phyloP scores from a whole-genome alignment of 2,888 invertebrate species.

The Diplazon laetatorius region DNA sequence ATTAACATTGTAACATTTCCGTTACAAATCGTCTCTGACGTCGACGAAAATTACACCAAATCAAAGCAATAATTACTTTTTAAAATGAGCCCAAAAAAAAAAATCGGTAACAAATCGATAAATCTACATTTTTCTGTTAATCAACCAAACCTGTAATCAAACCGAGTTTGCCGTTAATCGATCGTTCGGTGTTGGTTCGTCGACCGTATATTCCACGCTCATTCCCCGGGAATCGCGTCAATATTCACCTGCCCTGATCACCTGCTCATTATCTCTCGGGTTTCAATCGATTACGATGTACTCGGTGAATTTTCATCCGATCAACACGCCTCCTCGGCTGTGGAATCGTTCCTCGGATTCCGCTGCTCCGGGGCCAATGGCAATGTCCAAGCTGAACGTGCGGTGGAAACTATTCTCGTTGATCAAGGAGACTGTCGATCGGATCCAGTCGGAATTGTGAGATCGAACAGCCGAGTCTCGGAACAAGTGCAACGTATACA shows the following conservation, averaged over 20 bases:
- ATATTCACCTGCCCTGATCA: slow-evolving; percentile 36
- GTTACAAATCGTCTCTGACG: too few relatives aligned
- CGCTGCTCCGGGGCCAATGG: neutral
- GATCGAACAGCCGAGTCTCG: neutral
- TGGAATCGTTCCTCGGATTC: slow-evolving; percentile 6
- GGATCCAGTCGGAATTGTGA: slow-evolving; percentile 15
- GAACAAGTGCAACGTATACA: slow-evolving; percentile 16
- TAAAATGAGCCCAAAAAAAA: neutral
- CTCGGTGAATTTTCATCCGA: slow-evolving; percentile 27
- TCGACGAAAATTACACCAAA: too few relatives aligned
- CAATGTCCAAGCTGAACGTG: neutral
- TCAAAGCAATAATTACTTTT: too few relatives aligned
- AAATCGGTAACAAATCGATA: neutral
- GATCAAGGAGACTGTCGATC: slow-evolving; percentile 30
- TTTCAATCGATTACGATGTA: slow-evolving; percentile 33
- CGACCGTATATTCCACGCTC: neutral
- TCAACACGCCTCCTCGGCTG: slow-evolving; percentile 21
- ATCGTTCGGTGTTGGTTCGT: neutral
- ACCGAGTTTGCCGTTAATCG: slow-evolving; percentile 18
- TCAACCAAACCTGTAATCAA: neutral
- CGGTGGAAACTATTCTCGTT: neutral
- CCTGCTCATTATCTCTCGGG: slow-evolving; percentile 6
- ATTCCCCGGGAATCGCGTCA: neutral
- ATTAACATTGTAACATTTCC: too few relatives aligned
- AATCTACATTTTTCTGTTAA: neutral